Conservation (phyloP, 2,888 invertebrate species). For the Lepidocyrtoides sp. region DNA sequence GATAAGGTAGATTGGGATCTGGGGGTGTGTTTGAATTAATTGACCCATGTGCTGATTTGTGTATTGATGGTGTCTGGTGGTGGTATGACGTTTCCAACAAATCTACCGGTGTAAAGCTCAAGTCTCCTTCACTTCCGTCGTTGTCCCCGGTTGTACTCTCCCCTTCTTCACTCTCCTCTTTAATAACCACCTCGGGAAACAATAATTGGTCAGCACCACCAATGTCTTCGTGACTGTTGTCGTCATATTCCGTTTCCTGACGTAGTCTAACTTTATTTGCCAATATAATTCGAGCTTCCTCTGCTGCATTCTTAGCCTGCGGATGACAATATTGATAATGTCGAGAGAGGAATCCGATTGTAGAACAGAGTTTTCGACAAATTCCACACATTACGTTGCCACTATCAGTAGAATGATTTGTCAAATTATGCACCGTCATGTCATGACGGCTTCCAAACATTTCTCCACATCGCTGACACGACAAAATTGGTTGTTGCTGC, state of each 20-base stretch:
- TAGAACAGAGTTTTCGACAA: slow-evolving; percentile 61
- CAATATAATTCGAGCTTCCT: slow-evolving; percentile 51
- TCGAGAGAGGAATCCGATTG: slow-evolving; percentile 69
- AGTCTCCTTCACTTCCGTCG: slow-evolving; percentile 41
- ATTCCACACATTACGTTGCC: slow-evolving; percentile 56
- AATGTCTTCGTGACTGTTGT: neutral
- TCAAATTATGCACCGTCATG: slow-evolving; percentile 58
- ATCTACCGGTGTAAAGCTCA: slow-evolving; percentile 34
- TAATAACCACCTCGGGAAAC: slow-evolving; percentile 59
- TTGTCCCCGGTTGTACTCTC: neutral
- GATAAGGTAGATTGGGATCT: slow-evolving; percentile 18
- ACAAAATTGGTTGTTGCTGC: neutral
- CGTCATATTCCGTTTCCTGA: neutral
- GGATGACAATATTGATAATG: slow-evolving; percentile 78
- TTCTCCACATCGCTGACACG: slow-evolving; percentile 61
- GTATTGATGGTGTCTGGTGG: neutral
- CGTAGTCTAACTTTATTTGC: neutral
- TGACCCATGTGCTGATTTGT: neutral
- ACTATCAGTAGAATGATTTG: neutral
- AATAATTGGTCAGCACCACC: slow-evolving; percentile 9
- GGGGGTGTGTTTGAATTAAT: neutral
- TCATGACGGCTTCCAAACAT: slow-evolving; percentile 53
- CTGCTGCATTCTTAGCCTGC: slow-evolving; percentile 64
- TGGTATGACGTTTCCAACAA: neutral
- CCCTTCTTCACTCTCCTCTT: slow-evolving; percentile 59